Evolutionary conservation across 2,113 vertebrate species (phyloP), one percentile per base, ranked within the genome.

Genomic region (Paradoxurus hermaphroditus): DNA sequence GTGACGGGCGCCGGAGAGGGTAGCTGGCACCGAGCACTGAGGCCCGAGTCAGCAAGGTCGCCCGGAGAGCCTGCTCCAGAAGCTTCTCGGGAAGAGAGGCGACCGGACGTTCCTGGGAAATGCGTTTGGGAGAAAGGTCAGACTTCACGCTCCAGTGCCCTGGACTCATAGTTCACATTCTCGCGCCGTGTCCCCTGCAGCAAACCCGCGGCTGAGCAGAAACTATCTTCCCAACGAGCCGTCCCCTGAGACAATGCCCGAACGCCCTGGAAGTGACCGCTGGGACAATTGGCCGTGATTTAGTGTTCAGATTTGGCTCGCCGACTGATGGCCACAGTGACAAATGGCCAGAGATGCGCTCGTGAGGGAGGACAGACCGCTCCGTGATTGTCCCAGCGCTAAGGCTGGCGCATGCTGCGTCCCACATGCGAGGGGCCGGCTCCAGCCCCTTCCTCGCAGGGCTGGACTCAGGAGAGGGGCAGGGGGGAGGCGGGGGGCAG

Each of bases 181-280:
- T 96, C 65, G 97, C n/a, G 96, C 90, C 93, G 96, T 90, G 90
- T 78, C 94, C 98, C 98, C 97, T 97, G 92, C 96, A 98, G 97
- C 97, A 95, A 98, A 97, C 63, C 91, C 97, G 98, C 97, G 97
- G 96, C 97, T 94, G 97, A 98, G 98, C 98, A 98, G 98, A 98
- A 98, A 98, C 97, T 97, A 97, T 97, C 97, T 98, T 98, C 96
- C 97, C 98, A 97, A 98, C 86, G 98, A 99, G 96, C 97, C 97
- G 93, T 98, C 99, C 98, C 97, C 95, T 96, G 97, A 98, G 98
- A 98, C 97, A 98, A 96, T 97, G 97, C 96, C 78, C 96, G 82
- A 92, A 98, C 56, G 94, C 97, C 94, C 83, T 73, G 46, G 96
- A 98, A 83, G 75, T 49, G 82, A 95, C 96, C 62, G 63, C 97